Evolutionary conservation across 2,797 vertebrate genomes (phyloP), one percentile per base, ranked within the genome.

Genomic region (Sebastes minor): DNA sequence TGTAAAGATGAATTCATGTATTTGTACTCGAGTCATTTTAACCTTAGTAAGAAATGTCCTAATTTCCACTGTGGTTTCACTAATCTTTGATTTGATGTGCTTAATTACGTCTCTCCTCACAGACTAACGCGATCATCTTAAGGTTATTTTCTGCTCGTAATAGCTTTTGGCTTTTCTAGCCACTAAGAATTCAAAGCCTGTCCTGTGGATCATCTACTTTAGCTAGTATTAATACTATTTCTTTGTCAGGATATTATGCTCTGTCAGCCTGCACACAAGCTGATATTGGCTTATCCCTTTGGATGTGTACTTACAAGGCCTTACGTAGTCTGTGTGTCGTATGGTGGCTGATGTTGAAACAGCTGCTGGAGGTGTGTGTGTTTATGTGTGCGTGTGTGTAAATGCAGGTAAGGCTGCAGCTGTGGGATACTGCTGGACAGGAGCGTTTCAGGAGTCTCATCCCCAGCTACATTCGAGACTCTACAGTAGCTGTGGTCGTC

Each of bases 391-490:
- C 22, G 69, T 13, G 52, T 71, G 6, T 78, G 5, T 78, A 28
- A 33, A 2, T 65, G 69, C 88, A 98, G 97, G 97, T 98, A 82
- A 95, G 97, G 86, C 96, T 98, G 95, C 97, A 98, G 94, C 95
- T 98, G 71, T 98, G 97, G 97, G 97, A 98, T 85, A 98, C 97
- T 14, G 97, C 97, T 0, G 97, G 97, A 67, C 97, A 98, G 93
- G 97, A 98, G 89, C 95, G 97, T 42, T 98, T 98, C 93, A 96
- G 97, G 85, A 98, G 97, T 91, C 96, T 98, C 84, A 98, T 98
- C 80, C 97, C 97, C 71, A 98, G 97, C 94, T 98, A 98, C 88
- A 98, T 98, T 87, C 96, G 97, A 79, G 97, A 98, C 94, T 98
- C 97, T 85, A 98, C 97, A 0, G 97, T 98, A 86, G 97, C 97